A percentile compares a stretch with the other conserved stretches of the same genome.
Evolutionary conservation across 2,797 vertebrate genomes (phyloP).

Genomic region (Cheracebus regulus): DNA sequence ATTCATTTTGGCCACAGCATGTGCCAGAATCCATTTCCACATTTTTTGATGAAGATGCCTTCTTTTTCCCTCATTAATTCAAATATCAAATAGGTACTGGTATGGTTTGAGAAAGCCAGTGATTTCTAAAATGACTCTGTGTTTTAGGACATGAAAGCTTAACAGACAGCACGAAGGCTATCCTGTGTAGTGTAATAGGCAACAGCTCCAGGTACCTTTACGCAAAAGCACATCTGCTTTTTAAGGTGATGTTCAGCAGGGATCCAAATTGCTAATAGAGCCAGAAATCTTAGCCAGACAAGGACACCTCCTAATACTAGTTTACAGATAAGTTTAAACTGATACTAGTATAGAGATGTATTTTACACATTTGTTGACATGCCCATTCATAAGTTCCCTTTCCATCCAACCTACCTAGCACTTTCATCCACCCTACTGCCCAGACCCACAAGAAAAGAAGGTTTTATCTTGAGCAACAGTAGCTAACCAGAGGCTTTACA

Average conservation of each 20-base stretch:
- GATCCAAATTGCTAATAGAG: not conserved
- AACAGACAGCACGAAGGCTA: not conserved
- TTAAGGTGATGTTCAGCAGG: not conserved
- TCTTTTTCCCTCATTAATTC: not conserved
- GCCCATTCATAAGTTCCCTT: not conserved
- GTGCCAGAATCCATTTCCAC: not conserved
- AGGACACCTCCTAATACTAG: not conserved
- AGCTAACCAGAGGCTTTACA: not conserved
- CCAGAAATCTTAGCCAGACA: slow-evolving; percentile 7
- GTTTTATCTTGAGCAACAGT: not conserved
- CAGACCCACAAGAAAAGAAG: not conserved
- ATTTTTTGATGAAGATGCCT: not conserved
- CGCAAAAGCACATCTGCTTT: not conserved
- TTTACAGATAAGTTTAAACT: not conserved
- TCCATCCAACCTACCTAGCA: not conserved
- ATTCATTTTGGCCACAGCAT: not conserved
- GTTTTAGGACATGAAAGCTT: not conserved
- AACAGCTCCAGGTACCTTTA: not conserved
- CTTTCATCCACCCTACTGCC: not conserved
- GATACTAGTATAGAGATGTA: not conserved
- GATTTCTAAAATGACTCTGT: not conserved
- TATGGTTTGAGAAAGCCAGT: not conserved
- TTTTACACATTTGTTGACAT: slow-evolving; percentile 41
- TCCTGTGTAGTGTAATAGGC: not conserved
- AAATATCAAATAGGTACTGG: not conserved